Evolutionary conservation across 2,888 invertebrate species (phyloP), one percentile per base, ranked within the genome.

Genomic region (Microctonus hyperodae): DNA sequence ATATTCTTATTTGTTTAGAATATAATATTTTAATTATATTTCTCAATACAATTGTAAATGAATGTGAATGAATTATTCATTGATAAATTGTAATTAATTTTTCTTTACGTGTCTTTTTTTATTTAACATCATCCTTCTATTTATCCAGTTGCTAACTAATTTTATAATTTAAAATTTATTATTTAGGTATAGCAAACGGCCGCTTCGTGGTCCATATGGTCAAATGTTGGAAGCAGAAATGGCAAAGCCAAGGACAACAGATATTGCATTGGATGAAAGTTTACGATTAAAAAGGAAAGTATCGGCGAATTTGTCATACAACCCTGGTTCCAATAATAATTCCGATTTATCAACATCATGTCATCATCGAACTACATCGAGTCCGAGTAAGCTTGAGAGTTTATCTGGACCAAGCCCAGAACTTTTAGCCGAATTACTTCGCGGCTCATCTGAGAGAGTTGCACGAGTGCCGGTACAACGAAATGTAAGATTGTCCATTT

Each of bases 181-280:
- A 0, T 28, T 0, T 64, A 88, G 92, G 37, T 93, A 91, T 76
- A 91, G 92, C 22, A 95, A 92, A 78, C 86, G 92, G 23, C 92
- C 92, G 0, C 83, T 92, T 7, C 86, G 92, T 16, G 92, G 92
- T 1, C 92, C 92, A 0, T 92, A 92, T 75, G 92, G 92, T 0
- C 92, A 92, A 81, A 92, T 92, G 92, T 83, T 92, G 28, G 92
- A 92, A 78, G 92, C 92, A 0, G 92, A 92, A 84, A 92, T 92
- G 90, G 91, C 91, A 69, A 91, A 91, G 77, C 90, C 91, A 0
- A 88, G 88, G 73, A 76, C 83, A 9, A 80, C 84, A 7, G 79
- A 81, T 64, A 75, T 81, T 65, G 75, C 77, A 16, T 75, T 81
- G 51, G 79, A 80, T 48, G 78, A 81, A 63, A 73, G 76, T 65